Evolutionary conservation across 2,113 vertebrate species (phyloP), one percentile per base, ranked within the genome.

Genomic region (Nesogale talazaci): DNA sequence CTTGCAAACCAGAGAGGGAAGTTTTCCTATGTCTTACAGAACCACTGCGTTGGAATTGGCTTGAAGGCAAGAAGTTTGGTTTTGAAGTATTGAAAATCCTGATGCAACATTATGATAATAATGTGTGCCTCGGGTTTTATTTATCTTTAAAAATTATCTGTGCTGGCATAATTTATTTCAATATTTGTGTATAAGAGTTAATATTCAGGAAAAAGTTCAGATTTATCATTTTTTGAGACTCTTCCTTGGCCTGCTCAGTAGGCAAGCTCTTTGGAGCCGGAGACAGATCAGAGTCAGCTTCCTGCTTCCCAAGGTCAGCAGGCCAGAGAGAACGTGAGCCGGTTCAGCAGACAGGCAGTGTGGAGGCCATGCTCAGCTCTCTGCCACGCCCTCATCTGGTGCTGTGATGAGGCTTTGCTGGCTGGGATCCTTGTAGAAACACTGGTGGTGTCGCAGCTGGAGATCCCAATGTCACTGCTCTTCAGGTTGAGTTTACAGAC

Each of bases 331-430:
- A 82, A 67, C 17, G n/a, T 27, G 36, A 61, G 20, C 31, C 69
- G 34, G 10, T 52, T 56, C 27, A 16, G 10, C 65, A 67, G 20
- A 75, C 36, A 63, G 42, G 76, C 20, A 52, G 22, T 7, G 20
- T 20, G n/a, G 29, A 25, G 5, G 8, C 22, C 25, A 2, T 11
- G 29, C 61, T 40, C 17, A 46, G 27, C 57, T 92, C 36, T 16
- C 31, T 34, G n/a, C 19, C 11, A 1, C 36, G 23, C 3, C 6
- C 34, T 67, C 61, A 4, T 65, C 79, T 67, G 65, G 4, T 38
- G 12, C 36, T 27, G 20, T 2, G 8, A 57, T 10, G 1, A 1
- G 17, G 19, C 1, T 1, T n/a, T 59, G 23, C 67, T 31, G 1
- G 12, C 11, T 40, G 52, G 12, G 61, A 63, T 70, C 38, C 0